Evolutionary conservation across 2,888 invertebrate genomes (phyloP).

Genomic region (Acrocyrtus sp.): DNA sequence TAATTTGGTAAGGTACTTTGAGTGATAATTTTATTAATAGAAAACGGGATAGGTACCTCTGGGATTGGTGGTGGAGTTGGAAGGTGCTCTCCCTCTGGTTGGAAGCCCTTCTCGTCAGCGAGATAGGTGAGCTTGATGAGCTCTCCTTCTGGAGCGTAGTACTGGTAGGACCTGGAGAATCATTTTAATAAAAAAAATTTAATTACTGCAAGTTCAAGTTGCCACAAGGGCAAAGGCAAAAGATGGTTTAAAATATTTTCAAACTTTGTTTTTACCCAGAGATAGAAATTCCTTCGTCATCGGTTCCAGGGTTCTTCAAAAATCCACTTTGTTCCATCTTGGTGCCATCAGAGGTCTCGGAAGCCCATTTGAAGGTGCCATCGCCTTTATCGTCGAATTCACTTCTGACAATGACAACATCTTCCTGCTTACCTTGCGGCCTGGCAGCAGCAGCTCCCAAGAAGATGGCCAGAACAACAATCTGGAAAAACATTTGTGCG

Average conservation of each 20-base stretch:
- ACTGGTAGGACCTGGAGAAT: slow-evolving; percentile 23
- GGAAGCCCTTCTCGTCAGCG: slow-evolving; percentile 21
- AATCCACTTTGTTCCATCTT: slow-evolving; percentile 60
- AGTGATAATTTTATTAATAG: no score
- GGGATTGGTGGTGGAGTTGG: slow-evolving; percentile 31
- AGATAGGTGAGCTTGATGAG: slow-evolving; percentile 17
- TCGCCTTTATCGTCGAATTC: slow-evolving; percentile 48
- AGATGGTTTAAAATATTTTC: neutral
- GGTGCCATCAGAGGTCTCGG: slow-evolving; percentile 42
- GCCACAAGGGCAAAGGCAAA: no score
- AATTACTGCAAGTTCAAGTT: no score
- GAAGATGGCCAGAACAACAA: slow-evolving; percentile 26
- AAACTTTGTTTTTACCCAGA: slow-evolving; percentile 26
- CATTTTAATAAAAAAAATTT: slow-evolving; percentile 8
- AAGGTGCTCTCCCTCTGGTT: slow-evolving; percentile 3
- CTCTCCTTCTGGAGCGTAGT: slow-evolving; percentile 33
- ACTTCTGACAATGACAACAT: slow-evolving; percentile 40
- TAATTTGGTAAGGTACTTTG: no score
- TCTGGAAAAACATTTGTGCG: slow-evolving; percentile 4
- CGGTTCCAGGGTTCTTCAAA: slow-evolving; percentile 71
- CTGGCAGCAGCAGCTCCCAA: slow-evolving; percentile 18
- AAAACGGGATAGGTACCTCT: no score
- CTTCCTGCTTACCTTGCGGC: slow-evolving; percentile 24
- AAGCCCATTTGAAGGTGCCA: slow-evolving; percentile 47
- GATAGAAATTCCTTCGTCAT: slow-evolving; percentile 65